Evolutionary conservation across 2,113 vertebrate genomes (phyloP), one percentile per base, ranked within the genome.

Genomic region (Haliaeetus leucogaster): DNA sequence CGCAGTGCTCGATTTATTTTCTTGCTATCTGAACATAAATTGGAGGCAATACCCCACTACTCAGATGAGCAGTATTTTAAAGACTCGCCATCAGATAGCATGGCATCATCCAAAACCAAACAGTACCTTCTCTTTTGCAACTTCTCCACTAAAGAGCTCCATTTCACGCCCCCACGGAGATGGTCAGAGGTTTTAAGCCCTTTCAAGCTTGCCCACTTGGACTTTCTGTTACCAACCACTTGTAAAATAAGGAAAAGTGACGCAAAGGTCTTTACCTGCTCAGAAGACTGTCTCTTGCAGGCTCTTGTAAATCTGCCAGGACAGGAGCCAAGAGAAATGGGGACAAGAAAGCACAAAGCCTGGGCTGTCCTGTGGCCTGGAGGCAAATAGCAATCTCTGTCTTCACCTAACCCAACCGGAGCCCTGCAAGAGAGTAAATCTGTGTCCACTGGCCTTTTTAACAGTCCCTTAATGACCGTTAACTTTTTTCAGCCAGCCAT

Each of bases 401-500:
- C 85, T 96, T 82, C 92, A 95, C 87, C 94, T 95, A 95, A 92
- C 91, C 71, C 91, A 95, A 76, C 59, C 88, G 92, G 71, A 95
- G 94, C 83, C 91, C 90, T 48, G 91, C 66, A 92, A 92, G 81
- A 34, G 70, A 95, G 93, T 82, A 92, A 94, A 95, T 94, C 96
- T 89, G 78, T 94, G 96, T 95, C 97, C 97, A 90, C 86, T 73
- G 86, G 95, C 94, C 93, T 96, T 96, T 97, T 95, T 93, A 95
- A 93, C 93, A 96, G 95, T 50, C 93, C 38, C 95, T 96, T 97
- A 97, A 97, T 97, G 97, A 97, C 97, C 92, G 96, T 98, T 97
- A 97, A 97, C 97, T 98, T 97, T 95, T 97, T 97, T 96, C 96
- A 97, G 96, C 94, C 95, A 91, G 94, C 93, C 97, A 97, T 97